Percentiles rank a stretch among this genome's conserved stretches.
Conservation (phyloP, 2,113 vertebrate species). For the Pycnonotus jocosus region DNA sequence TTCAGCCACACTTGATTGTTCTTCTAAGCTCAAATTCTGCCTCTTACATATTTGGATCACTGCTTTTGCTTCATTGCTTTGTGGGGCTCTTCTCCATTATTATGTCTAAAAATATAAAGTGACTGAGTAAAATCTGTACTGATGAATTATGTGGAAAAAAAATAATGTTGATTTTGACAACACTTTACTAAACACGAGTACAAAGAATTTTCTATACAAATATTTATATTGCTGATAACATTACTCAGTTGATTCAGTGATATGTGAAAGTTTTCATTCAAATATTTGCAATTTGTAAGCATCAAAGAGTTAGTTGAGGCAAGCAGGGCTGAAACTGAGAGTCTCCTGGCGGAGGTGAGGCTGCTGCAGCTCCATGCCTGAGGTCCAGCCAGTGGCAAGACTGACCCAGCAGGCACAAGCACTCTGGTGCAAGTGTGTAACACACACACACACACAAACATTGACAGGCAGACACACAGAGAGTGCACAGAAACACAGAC, state of each 20-base stretch:
- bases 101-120: not conserved
- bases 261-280: not conserved
- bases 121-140: not conserved
- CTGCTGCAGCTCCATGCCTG: not conserved
- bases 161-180: not conserved
- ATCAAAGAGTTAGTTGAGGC: not conserved
- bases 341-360: not conserved
- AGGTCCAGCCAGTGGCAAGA: not conserved
- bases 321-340: not conserved
- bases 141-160: not conserved
- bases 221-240: not conserved
- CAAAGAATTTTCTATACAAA: not conserved
- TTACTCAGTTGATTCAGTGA: not conserved
- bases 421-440: fast-evolving
- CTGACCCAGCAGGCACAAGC: too few relatives aligned
- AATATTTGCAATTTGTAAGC: not conserved
- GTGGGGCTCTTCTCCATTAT: not conserved
- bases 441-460: fast-evolving
- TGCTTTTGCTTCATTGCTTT: not conserved
- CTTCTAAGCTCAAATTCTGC: not conserved
- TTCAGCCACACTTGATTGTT: not conserved
- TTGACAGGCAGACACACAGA: not conserved
- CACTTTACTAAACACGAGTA: not conserved
- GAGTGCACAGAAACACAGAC: not conserved
- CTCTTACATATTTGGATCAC: not conserved